These are phyloP conservation scores for Actinia equina DNA, from an alignment of 64 coral and sea anemone genomes.

Conservation along the genomic window DNA sequence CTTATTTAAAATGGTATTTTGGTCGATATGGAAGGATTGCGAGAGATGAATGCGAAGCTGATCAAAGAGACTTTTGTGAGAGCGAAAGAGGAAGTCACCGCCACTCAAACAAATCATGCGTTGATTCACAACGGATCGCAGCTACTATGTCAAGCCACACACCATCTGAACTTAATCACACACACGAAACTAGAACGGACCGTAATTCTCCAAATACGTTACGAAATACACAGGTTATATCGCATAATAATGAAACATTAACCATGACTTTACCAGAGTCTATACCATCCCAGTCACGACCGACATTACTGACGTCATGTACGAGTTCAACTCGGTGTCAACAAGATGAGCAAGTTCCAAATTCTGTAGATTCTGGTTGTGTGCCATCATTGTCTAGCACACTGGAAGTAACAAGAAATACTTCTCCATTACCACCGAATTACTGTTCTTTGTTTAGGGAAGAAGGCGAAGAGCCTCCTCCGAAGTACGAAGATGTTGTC, in stretches of 20 bases:
- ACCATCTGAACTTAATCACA: not conserved
- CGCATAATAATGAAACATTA: not conserved
- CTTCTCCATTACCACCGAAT: not conserved
- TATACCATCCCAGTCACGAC: not conserved
- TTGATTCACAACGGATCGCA: not conserved
- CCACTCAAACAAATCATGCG: constrained; percentile 1
- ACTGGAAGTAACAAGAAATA: not conserved
- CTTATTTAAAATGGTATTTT: constrained; percentile 13
- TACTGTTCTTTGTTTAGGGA: not conserved
- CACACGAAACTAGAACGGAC: not conserved
- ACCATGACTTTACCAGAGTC: not conserved
- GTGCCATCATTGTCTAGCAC: not conserved
- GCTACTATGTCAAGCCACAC: not conserved
- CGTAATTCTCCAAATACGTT: not conserved
- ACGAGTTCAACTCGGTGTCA: not conserved
- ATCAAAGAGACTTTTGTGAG: not conserved
- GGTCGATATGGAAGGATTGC: constrained; percentile 1
- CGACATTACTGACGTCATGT: not conserved
- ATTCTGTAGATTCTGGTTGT: not conserved
- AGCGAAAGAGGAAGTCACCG: not conserved
- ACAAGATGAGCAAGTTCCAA: not conserved
- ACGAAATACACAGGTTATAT: not conserved
- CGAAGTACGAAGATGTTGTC: not conserved
- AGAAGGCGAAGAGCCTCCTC: not conserved
- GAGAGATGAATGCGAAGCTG: constrained; percentile 10